A percentile compares a stretch with the other conserved stretches of the same genome.
phyloP scores from a whole-genome alignment of 2,888 invertebrate genomes.

The Metopia argyrocephala region DNA sequence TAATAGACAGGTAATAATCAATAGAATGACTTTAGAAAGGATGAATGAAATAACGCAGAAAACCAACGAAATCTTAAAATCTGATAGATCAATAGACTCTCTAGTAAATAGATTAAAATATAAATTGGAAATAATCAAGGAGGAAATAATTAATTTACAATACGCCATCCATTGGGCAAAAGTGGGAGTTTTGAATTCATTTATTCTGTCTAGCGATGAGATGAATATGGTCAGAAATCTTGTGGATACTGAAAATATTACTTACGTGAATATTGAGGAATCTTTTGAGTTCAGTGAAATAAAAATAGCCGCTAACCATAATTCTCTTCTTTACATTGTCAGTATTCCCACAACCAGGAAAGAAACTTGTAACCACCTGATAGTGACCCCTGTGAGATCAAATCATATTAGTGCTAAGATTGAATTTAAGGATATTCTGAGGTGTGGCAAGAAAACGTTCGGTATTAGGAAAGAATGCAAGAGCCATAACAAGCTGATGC shows the following conservation, averaged over 20 bases:
- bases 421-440: too few species aligned
- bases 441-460: too few species aligned
- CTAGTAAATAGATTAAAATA: neutral
- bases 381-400: slow-evolving; percentile 42
- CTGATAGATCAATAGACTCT: too few species aligned
- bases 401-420: too few species aligned
- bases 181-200: slow-evolving; percentile 33
- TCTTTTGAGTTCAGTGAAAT: slow-evolving; percentile 40
- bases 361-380: slow-evolving; percentile 28
- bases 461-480: too few species aligned
- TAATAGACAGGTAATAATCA: too few species aligned
- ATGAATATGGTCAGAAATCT: neutral
- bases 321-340: neutral
- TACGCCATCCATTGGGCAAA: slow-evolving; percentile 46
- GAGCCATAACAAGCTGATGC: too few species aligned
- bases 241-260: slow-evolving; percentile 31
- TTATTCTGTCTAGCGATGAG: slow-evolving; percentile 7
- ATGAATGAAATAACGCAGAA: too few species aligned
- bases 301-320: slow-evolving; percentile 7
- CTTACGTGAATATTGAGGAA: slow-evolving; percentile 46
- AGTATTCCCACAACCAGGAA: slow-evolving; percentile 36
- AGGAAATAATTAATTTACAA: slow-evolving; percentile 55
- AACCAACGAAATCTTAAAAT: too few species aligned
- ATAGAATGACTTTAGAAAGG: too few species aligned
- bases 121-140: slow-evolving; percentile 1